These are phyloP conservation scores for Caenorhabditis angaria DNA, from an alignment of 2,888 invertebrate genomes.

Conservation along the genomic window DNA sequence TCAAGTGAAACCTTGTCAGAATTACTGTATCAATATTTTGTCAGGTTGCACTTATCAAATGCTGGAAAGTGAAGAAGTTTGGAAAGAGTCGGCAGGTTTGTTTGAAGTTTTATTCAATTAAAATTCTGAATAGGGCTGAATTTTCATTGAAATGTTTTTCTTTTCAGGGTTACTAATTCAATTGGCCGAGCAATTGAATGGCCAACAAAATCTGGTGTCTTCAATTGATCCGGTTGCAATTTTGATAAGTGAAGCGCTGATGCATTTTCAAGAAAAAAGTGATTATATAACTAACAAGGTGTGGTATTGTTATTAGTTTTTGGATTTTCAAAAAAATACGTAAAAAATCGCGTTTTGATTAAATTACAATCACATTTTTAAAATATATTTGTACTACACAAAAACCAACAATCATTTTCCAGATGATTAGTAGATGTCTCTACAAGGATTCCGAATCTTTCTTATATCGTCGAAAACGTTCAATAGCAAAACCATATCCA, in stretches of 20 bases:
- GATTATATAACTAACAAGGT: constrained; percentile 40
- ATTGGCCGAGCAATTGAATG: constrained; percentile 26
- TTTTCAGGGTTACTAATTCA: constrained; percentile 26
- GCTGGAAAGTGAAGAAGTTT: constrained; percentile 28
- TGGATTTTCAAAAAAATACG: too few species aligned
- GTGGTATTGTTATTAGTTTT: not conserved
- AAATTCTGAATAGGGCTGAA: not conserved
- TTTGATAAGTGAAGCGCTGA: constrained; percentile 41
- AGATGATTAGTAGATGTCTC: constrained; percentile 19
- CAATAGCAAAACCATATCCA: not conserved
- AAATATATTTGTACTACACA: not conserved
- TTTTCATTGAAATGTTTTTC: not conserved
- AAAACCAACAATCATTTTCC: constrained; percentile 4
- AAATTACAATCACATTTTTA: too few species aligned
- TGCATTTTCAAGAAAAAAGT: constrained; percentile 37
- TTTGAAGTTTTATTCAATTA: constrained; percentile 1
- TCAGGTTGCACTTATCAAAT: constrained; percentile 37
- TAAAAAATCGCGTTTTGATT: too few species aligned
- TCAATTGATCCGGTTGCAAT: constrained; percentile 31
- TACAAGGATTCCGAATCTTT: constrained; percentile 16
- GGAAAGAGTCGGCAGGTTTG: constrained; percentile 31
- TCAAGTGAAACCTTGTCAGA: constrained; percentile 23
- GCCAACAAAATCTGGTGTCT: constrained; percentile 30
- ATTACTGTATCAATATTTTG: constrained; percentile 35
- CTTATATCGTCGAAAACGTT: constrained; percentile 11